These are phyloP conservation scores for Leiothrix lutea DNA, from an alignment of 2,113 vertebrate genomes.

Conservation along the genomic window DNA sequence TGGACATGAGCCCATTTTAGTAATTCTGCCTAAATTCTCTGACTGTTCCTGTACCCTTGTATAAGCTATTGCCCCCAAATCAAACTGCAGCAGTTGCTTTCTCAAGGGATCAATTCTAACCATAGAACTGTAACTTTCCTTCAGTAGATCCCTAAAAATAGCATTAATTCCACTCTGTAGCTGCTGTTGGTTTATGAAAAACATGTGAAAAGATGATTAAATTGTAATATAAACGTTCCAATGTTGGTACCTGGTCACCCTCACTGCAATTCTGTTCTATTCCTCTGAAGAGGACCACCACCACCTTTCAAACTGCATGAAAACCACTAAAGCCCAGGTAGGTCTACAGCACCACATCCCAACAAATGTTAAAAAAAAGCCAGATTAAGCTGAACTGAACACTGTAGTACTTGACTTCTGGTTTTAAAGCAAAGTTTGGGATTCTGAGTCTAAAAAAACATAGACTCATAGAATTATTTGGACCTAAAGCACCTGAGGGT, in stretches of 20 bases:
- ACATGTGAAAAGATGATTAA: not conserved
- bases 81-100: not conserved
- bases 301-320: not conserved
- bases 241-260: accelerated
- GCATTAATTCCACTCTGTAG: not conserved
- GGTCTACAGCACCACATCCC: not conserved
- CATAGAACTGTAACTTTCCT: not conserved
- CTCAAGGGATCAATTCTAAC: not conserved
- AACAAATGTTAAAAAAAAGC: not conserved
- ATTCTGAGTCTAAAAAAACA: not conserved
- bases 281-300: not conserved
- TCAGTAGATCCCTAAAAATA: not conserved
- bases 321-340: not conserved
- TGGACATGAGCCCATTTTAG: not conserved
- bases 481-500: not conserved
- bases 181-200: not conserved
- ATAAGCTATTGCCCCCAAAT: not conserved
- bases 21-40: not conserved
- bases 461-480: not conserved
- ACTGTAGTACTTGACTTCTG: not conserved
- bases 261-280: not conserved
- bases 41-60: not conserved
- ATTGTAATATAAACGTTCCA: not conserved
- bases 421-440: not conserved
- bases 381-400: not conserved